phyloP scores from a whole-genome alignment of 2,888 invertebrate species.

The Zhuqinia jingwanae region DNA sequence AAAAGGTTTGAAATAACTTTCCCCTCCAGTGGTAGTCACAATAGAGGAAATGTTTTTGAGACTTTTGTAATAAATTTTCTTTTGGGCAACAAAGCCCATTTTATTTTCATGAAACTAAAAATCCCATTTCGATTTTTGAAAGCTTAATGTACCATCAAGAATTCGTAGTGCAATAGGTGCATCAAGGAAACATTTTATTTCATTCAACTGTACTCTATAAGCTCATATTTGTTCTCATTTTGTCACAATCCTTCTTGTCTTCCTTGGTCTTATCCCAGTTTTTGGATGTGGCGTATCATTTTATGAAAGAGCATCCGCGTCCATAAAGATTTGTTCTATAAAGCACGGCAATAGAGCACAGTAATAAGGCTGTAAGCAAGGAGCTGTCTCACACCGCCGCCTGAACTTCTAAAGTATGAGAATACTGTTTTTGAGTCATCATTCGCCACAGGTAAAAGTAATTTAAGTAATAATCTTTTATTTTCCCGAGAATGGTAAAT shows the following conservation, averaged over 20 bases:
- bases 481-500: no score
- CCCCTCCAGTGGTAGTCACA: neutral
- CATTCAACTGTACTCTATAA: neutral
- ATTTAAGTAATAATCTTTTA: no score
- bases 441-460: no score
- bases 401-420: no score
- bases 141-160: constrained; percentile 49
- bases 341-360: no score
- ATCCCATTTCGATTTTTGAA: constrained; percentile 34
- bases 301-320: no score
- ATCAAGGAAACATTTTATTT: constrained; percentile 50
- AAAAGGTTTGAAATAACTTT: constrained; percentile 8
- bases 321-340: no score
- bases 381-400: no score
- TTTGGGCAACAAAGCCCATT: constrained; percentile 11
- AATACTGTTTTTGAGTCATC: no score
- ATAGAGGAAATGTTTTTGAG: neutral
- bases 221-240: constrained; percentile 32
- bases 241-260: constrained; percentile 22
- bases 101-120: constrained; percentile 13
- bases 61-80: constrained; percentile 44
- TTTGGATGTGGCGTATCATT: neutral
- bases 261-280: constrained; percentile 10
- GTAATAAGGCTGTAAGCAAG: no score
- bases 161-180: constrained; percentile 18